Evolutionary conservation across 30 jellyfish, hydroid and myxozoan species (phyloP).

Genomic region (Morbakka virulenta): DNA sequence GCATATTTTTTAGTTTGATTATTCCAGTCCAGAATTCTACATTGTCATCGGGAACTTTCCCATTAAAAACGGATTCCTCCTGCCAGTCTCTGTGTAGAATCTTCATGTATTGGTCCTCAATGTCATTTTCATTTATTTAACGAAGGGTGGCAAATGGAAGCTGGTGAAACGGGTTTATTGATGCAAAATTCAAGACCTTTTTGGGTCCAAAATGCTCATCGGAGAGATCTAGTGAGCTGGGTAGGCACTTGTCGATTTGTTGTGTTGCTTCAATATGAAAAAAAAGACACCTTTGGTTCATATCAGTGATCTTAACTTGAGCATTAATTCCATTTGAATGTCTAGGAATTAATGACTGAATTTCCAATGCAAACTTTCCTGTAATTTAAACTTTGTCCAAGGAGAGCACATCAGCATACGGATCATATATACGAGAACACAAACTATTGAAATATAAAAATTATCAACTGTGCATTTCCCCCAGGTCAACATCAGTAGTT

Average conservation of each 20-base stretch:
- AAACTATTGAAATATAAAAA: slow-evolving; percentile 27
- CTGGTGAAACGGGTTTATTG: slow-evolving; percentile 43
- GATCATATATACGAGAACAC: slow-evolving; percentile 36
- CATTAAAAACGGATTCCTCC: slow-evolving; percentile 49
- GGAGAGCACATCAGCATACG: slow-evolving; percentile 17
- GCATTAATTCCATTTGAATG: slow-evolving; percentile 23
- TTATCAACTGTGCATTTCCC: slow-evolving; percentile 45
- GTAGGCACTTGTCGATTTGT: slow-evolving; percentile 60
- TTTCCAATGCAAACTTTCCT: slow-evolving; percentile 41
- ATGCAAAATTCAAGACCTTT: slow-evolving; percentile 34
- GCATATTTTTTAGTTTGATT: not conserved
- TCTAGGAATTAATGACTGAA: slow-evolving; percentile 7
- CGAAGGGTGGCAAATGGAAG: slow-evolving; percentile 47
- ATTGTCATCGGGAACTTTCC: slow-evolving; percentile 50
- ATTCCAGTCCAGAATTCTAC: slow-evolving; percentile 45
- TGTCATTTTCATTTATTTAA: not conserved
- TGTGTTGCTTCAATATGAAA: slow-evolving; percentile 49
- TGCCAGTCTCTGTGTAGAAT: slow-evolving; percentile 48
- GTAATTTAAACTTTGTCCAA: slow-evolving; percentile 48
- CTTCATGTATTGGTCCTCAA: slow-evolving; percentile 65
- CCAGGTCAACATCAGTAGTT: slow-evolving; percentile 72
- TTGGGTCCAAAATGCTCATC: slow-evolving; percentile 35
- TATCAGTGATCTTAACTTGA: slow-evolving; percentile 29
- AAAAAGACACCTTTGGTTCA: slow-evolving; percentile 42
- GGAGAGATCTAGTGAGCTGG: slow-evolving; percentile 22